phyloP scores from a whole-genome alignment of 2,888 invertebrate species.

The Heliconius hortense region DNA sequence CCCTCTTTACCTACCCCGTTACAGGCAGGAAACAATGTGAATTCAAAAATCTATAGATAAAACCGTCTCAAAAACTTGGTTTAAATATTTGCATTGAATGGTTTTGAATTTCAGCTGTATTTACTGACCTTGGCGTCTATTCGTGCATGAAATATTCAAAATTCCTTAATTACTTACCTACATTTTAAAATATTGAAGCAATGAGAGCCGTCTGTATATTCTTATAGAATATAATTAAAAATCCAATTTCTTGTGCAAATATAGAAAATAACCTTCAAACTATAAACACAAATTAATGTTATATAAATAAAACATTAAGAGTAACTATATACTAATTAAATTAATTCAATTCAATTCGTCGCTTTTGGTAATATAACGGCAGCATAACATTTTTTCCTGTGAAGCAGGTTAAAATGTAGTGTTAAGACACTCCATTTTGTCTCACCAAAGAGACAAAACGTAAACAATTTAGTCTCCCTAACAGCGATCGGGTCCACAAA shows the following conservation, averaged over 20 bases:
- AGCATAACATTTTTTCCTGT: too few species aligned
- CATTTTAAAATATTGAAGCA: background rate
- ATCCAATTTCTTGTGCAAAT: background rate
- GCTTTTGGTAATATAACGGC: too few species aligned
- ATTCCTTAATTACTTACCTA: background rate
- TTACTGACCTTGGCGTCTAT: constrained; percentile 17
- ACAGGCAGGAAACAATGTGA: background rate
- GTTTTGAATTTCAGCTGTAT: constrained; percentile 20
- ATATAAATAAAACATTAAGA: too few species aligned
- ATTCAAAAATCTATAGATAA: background rate
- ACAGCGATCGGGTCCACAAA: too few species aligned
- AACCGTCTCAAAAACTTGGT: background rate
- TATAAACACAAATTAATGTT: too few species aligned
- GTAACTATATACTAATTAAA: too few species aligned
- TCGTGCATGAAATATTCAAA: background rate
- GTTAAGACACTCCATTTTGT: too few species aligned
- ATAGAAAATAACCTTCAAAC: background rate
- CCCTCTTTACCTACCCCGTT: too few species aligned
- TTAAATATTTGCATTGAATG: constrained; percentile 10
- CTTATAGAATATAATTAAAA: background rate
- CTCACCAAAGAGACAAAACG: too few species aligned
- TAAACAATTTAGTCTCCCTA: too few species aligned
- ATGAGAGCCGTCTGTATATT: background rate
- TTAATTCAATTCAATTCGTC: too few species aligned
- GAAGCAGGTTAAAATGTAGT: too few species aligned